Base-by-base conservation (phyloP, 1,140 invertebrate genomes). In the Saccostrea glomerata region DNA sequence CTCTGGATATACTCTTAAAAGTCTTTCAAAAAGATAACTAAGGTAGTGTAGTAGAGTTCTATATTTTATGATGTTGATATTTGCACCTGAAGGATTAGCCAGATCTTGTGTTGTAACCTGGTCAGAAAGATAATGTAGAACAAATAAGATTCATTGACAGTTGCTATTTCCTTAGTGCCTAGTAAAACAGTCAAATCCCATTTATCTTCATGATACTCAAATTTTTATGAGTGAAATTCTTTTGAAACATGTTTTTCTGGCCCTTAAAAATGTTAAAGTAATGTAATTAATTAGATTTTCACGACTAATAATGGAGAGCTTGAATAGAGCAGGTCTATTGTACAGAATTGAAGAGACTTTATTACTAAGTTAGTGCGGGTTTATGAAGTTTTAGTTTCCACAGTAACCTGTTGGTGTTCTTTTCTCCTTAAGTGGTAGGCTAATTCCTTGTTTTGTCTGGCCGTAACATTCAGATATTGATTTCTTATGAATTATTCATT, bases 401-500 rank as follows among this genome's bases (percentile, higher is more conserved):
- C 25, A 25, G 70, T 5, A 77, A 77, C 70, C 25, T 36, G 25
- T 2, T 36, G 11, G 12, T 25, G 30, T 77, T 77, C 25, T 77
- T 77, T 36, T 77, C 70, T 36, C 70, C 70, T 77, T 77, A 77
- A 77, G 70, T 77, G 70, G 70, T 30, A 13, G 70, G 15, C 70
- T 77, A 30, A 36, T 77, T 30, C 70, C 70, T 77, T 77, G 70
- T 40, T 77, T 77, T 77, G 70, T 77, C 70, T 77, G 70, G 25
- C 30, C 23, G 6, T 36, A 66, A 66, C 60, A 66, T 23, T 23
- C 60, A 66, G 60, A 30, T 77, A 77, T 77, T 77, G 70, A 77
- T 77, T 77, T 77, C 70, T 15, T 25, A 77, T 77, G 70, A 77
- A 77, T 77, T 15, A 77, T 77, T 77, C 70, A 77, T 77, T 77